Evolutionary conservation across 1,140 invertebrate genomes (phyloP), one percentile per base, ranked within the genome.

Genomic region (Monochamus saltuarius): DNA sequence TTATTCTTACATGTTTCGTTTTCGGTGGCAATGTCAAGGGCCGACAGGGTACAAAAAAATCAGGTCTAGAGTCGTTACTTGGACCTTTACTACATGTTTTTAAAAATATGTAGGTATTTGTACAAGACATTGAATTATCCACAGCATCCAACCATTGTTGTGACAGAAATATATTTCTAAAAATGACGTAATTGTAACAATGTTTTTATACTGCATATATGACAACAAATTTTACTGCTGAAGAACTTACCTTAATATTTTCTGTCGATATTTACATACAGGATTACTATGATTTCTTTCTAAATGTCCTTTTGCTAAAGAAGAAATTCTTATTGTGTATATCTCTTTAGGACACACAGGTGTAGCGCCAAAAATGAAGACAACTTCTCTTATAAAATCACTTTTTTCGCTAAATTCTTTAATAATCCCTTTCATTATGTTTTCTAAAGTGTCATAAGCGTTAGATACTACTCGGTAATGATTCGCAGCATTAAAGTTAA

Each of bases 41-140:
- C 54, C 49, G 34, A 50, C 56, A 55, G 2, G 43, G 56, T 52
- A 66, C 43, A 57, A 70, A 70, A 51, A 35, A 38, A 14, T 57
- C 42, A 55, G 17, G 49, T 17, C 19, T 7, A 49, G 29, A 39
- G 37, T 13, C 36, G 35, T 14, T n/a, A 7, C 7, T 11, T 37
- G 40, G 13, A 34, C 17, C 14, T 29, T 6, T 29, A 6, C 6
- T 29, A 29, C 22, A 29, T 37, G 64, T 63, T 42, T 65, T 70
- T 13, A 70, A 47, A 51, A 62, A 70, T 17, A 70, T 56, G 40
- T 64, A 68, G 11, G 55, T 62, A 36, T 70, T 70, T 22, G 55
- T 65, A 51, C 63, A 70, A n/a, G 47, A 16, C 16, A 64, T 51
- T 11, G 58, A 55, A 16, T 46, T 46, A 46, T 66, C 59, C 7